Percentiles rank a stretch among this genome's conserved stretches.
Conservation (phyloP, 2,113 vertebrate genomes). For the Petrocephalus zakoni region DNA sequence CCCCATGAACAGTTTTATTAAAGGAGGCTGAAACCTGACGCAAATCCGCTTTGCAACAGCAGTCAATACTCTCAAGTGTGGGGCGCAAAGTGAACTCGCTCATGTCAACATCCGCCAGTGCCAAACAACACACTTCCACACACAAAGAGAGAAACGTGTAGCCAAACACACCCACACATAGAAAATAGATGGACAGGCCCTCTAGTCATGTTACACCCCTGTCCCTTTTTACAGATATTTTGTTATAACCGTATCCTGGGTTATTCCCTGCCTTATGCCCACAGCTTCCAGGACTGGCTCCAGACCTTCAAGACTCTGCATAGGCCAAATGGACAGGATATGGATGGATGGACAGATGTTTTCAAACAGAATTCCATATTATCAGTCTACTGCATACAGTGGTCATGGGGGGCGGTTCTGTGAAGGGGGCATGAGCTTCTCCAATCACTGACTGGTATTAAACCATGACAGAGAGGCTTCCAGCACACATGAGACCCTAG, state of each 20-base stretch:
- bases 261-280: background rate
- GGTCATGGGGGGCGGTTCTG: background rate
- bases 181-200: background rate
- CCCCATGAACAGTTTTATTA: too few species aligned
- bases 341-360: background rate
- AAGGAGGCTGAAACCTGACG: too few species aligned
- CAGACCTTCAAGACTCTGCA: background rate
- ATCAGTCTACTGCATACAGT: background rate
- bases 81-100: background rate
- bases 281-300: background rate
- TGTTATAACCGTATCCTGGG: background rate
- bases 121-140: background rate
- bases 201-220: background rate
- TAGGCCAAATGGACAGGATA: background rate
- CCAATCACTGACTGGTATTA: background rate
- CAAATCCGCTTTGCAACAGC: too few species aligned
- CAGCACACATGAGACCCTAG: background rate
- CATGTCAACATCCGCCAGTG: background rate
- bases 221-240: background rate
- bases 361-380: too few species aligned
- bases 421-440: background rate
- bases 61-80: too few species aligned
- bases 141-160: background rate
- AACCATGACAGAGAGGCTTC: background rate
- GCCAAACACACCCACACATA: background rate